These are phyloP conservation scores for Pyrrhosoma nymphula DNA, from an alignment of 2,888 invertebrate species.

Conservation along the genomic window DNA sequence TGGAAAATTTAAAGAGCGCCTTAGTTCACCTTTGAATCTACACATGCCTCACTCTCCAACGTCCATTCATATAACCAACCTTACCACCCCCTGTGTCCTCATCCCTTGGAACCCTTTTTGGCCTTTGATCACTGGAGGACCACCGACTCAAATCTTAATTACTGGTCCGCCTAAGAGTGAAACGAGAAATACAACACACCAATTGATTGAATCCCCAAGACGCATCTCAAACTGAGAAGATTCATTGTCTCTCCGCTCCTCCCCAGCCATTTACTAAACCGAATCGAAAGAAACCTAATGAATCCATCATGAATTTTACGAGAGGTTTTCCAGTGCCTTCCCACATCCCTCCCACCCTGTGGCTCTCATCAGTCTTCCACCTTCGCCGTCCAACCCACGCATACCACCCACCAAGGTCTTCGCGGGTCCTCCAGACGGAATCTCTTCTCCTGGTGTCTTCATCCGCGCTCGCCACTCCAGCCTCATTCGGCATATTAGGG, in stretches of 20 bases:
- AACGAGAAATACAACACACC: background rate
- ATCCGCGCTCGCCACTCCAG: background rate
- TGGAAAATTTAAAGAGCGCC: no score
- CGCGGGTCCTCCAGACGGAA: background rate
- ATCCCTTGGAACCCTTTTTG: background rate
- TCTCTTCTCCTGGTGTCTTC: background rate
- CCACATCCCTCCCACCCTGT: background rate
- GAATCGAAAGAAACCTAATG: background rate
- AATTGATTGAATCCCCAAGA: background rate
- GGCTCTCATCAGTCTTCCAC: constrained; percentile 1
- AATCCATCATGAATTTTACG: constrained; percentile 21
- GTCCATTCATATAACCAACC: no score
- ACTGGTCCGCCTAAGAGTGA: background rate
- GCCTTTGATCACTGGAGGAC: background rate
- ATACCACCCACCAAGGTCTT: background rate
- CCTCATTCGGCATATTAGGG: background rate
- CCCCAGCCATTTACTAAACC: background rate
- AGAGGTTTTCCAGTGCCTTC: background rate
- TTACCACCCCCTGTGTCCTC: no score
- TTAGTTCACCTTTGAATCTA: no score
- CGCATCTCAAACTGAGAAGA: background rate
- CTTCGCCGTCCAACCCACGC: background rate
- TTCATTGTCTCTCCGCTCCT: background rate
- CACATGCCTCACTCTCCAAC: no score
- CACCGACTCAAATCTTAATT: background rate